Percentiles rank a stretch among this genome's conserved stretches.
Evolutionary conservation across 1,140 invertebrate species (phyloP).

Genomic region (Prorops nasuta): DNA sequence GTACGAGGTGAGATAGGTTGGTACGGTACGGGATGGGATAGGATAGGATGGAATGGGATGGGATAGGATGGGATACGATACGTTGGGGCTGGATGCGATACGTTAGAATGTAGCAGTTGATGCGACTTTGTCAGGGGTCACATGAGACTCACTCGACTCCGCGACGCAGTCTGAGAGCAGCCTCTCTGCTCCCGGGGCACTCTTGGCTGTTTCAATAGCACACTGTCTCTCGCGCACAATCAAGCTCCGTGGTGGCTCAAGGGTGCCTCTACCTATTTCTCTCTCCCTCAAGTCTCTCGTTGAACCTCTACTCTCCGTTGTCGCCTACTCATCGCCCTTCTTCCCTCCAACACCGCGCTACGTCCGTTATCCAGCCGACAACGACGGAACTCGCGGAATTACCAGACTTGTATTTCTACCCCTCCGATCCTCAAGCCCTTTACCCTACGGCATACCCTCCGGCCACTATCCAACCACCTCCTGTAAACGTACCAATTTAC

Average conservation of each 20-base stretch:
- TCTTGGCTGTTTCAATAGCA: constrained; percentile 25
- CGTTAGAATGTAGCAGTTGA: background rate
- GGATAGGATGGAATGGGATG: background rate
- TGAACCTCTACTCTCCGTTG: background rate
- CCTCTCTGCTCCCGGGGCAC: too few species aligned
- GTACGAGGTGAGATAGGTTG: too few species aligned
- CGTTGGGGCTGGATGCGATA: background rate
- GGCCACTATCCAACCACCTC: too few species aligned
- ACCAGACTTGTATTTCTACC: background rate
- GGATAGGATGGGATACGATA: background rate
- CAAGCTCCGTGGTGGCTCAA: constrained; percentile 38
- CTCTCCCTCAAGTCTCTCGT: background rate
- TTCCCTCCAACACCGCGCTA: background rate
- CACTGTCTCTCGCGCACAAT: constrained; percentile 24
- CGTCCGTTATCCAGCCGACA: constrained; percentile 3
- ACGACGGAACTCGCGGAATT: background rate
- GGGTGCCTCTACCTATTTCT: constrained; percentile 15
- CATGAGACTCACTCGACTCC: constrained; percentile 28
- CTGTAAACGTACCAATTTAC: too few species aligned
- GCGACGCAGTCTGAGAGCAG: constrained; percentile 27
- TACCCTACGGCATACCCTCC: background rate
- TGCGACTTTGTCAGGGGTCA: constrained; percentile 18
- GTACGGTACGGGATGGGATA: too few species aligned
- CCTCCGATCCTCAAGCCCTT: background rate
- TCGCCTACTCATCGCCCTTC: background rate